These are phyloP conservation scores for Eubasilissa regina DNA, from an alignment of 1,140 invertebrate genomes.

Conservation along the genomic window DNA sequence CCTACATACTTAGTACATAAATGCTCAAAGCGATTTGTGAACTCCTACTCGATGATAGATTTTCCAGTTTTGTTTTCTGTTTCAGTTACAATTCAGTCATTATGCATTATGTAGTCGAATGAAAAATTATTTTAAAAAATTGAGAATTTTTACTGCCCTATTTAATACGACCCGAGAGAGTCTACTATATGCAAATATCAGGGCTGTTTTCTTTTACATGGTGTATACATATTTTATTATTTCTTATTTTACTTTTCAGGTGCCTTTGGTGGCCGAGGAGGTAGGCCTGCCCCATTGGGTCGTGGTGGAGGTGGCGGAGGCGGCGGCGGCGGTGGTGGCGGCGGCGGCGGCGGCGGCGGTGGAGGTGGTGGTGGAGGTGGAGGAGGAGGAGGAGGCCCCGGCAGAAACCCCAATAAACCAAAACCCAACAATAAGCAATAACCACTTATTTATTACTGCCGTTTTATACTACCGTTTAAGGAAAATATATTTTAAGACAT, in stretches of 20 bases:
- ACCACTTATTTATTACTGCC: conserved; percentile 10
- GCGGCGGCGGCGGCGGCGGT: conserved; percentile 32
- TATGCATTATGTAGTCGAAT: too few relatives aligned
- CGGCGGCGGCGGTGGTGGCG: conserved; percentile 48
- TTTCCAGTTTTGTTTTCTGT: too few relatives aligned
- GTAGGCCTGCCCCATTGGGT: conserved; percentile 69
- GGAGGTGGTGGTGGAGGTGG: conserved; percentile 50
- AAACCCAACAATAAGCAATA: conserved; percentile 51
- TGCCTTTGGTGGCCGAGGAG: conserved; percentile 74
- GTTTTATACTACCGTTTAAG: conserved; percentile 13
- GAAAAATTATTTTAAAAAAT: too few relatives aligned
- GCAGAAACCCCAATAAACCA: conserved; percentile 66
- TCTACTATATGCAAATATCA: too few relatives aligned
- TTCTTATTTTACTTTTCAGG: conserved; percentile 60
- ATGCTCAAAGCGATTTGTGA: too few relatives aligned
- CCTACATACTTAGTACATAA: too few relatives aligned
- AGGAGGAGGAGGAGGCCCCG: conserved; percentile 61
- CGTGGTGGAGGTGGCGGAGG: conserved; percentile 51
- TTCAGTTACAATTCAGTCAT: too few relatives aligned
- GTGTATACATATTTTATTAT: too few relatives aligned
- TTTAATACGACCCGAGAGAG: too few relatives aligned
- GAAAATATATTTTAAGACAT: conserved; percentile 39
- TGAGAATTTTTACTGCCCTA: too few relatives aligned
- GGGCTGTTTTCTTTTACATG: too few relatives aligned
- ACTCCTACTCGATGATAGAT: too few relatives aligned